These are phyloP conservation scores for Haliclona indistincta DNA, from an alignment of 37 sponge, comb jelly and placozoan species.

Conservation along the genomic window DNA sequence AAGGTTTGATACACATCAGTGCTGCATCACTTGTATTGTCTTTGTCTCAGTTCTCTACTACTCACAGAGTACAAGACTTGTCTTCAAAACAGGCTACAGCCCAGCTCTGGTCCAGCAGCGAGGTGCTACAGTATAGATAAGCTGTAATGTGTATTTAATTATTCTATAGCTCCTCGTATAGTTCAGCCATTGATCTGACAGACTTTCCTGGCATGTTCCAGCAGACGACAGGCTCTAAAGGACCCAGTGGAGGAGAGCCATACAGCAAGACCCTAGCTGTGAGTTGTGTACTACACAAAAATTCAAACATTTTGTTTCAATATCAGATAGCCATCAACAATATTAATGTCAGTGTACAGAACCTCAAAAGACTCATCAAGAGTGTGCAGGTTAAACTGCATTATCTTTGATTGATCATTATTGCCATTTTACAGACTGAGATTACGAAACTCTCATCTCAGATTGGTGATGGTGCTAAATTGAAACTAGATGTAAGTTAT, in stretches of 20 bases:
- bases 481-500: slow-evolving; percentile 61
- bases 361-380: slow-evolving; percentile 65
- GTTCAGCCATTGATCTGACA: not conserved
- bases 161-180: too few relatives aligned
- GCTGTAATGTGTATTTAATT: too few relatives aligned
- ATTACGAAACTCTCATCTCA: slow-evolving; percentile 17
- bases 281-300: slow-evolving; percentile 4
- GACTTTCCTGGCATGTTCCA: not conserved
- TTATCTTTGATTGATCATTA: not conserved
- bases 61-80: slow-evolving; percentile 56
- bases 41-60: slow-evolving; percentile 53
- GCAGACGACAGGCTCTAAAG: not conserved
- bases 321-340: slow-evolving; percentile 69
- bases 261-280: not conserved
- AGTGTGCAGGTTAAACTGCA: slow-evolving; percentile 36
- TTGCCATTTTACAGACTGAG: slow-evolving; percentile 35
- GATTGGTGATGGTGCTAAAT: not conserved
- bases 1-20: too few relatives aligned
- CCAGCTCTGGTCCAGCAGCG: slow-evolving; percentile 1
- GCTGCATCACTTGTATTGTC: not conserved
- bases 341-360: slow-evolving; percentile 71
- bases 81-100: slow-evolving; percentile 45
- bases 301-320: not conserved
- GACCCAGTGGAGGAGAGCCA: not conserved
- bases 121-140: too few relatives aligned